phyloP scores from a whole-genome alignment of 2,113 vertebrate genomes.

The Pelvicachromis taeniatus region DNA sequence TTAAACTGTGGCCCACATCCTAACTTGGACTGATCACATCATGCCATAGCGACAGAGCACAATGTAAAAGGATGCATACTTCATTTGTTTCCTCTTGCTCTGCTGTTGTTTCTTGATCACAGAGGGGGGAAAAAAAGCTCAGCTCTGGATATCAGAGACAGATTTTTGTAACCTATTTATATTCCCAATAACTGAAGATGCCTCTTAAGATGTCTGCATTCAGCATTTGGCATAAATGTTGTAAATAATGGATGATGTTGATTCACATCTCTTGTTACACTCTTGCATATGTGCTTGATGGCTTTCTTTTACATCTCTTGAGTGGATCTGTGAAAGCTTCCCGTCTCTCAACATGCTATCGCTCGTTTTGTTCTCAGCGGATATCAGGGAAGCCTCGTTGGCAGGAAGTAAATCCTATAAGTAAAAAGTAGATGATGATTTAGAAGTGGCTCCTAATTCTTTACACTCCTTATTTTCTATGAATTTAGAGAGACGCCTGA shows the following conservation, averaged over 20 bases:
- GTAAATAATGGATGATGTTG: slow-evolving; percentile 26
- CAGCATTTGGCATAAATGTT: neutral
- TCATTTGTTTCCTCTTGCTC: neutral
- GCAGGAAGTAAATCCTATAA: neutral
- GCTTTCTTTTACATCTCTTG: slow-evolving; percentile 28
- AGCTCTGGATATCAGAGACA: slow-evolving; percentile 3
- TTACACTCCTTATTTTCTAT: neutral
- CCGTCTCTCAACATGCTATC: neutral
- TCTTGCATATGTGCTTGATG: neutral
- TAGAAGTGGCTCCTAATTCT: neutral
- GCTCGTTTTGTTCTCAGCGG: neutral
- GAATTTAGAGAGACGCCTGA: neutral
- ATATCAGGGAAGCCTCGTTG: neutral
- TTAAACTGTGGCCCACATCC: neutral
- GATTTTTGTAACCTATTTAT: neutral
- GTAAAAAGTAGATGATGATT: neutral
- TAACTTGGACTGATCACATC: neutral
- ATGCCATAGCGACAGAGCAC: neutral
- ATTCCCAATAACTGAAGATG: slow-evolving; percentile 1
- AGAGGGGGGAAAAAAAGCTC: slow-evolving; percentile 17
- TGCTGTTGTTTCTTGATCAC: neutral
- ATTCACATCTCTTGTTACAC: slow-evolving; percentile 15
- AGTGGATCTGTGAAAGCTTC: slow-evolving; percentile 28
- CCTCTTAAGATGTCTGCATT: slow-evolving; percentile 5
- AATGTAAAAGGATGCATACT: neutral